Evolutionary conservation across 2,888 invertebrate genomes (phyloP).

Genomic region (Erannis defoliaria): DNA sequence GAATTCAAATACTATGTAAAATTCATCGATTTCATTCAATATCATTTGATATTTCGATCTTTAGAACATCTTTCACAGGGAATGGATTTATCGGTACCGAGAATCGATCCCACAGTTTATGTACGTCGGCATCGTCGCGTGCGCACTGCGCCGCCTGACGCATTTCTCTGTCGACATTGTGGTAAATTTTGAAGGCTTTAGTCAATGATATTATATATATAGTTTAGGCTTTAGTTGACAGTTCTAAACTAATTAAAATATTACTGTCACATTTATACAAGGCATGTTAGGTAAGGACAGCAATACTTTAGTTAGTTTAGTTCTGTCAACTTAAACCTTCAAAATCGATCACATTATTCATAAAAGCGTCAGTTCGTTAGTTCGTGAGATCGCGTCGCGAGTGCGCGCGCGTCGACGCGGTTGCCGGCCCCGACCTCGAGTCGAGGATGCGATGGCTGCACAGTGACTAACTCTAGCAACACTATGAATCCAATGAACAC

Average conservation of each 20-base stretch:
- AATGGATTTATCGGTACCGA: constrained; percentile 51
- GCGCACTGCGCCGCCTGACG: constrained; percentile 1
- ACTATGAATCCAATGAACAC: constrained; percentile 81
- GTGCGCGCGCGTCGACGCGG: neutral
- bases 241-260: too few species aligned
- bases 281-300: too few species aligned
- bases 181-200: too few species aligned
- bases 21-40: constrained; percentile 33
- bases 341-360: too few species aligned
- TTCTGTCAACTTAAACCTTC: too few species aligned
- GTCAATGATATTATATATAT: too few species aligned
- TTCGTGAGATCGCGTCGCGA: constrained; percentile 21
- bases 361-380: too few species aligned
- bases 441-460: constrained; percentile 63
- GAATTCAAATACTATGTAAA: constrained; percentile 31
- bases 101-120: constrained; percentile 58
- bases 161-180: too few species aligned
- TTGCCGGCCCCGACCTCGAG: constrained; percentile 55
- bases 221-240: too few species aligned
- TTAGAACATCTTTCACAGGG: constrained; percentile 39
- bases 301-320: too few species aligned
- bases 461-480: constrained; percentile 68
- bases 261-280: too few species aligned
- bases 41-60: constrained; percentile 24
- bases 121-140: constrained; percentile 52